Conservation (phyloP, 2,797 vertebrate species). For the Channa striata region DNA sequence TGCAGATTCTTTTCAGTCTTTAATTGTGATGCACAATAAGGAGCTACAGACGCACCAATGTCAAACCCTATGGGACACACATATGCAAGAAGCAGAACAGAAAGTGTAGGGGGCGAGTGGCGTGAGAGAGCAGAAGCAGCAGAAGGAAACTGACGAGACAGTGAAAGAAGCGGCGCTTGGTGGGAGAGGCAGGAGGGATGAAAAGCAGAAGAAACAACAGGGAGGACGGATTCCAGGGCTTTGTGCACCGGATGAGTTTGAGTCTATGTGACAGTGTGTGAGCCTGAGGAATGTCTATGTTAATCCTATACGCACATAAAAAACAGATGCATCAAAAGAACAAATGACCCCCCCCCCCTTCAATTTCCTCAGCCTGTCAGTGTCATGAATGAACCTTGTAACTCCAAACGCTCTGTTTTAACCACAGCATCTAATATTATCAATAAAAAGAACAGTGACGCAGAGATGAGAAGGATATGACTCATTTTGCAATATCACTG, state of each 20-base stretch:
- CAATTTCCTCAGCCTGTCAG: slow-evolving; percentile 29
- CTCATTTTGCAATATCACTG: slow-evolving; percentile 57
- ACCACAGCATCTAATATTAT: slow-evolving; percentile 54
- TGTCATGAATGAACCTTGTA: slow-evolving; percentile 37
- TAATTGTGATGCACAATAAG: background rate
- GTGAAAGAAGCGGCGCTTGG: slow-evolving; percentile 46
- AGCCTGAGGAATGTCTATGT: slow-evolving; percentile 76
- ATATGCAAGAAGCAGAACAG: slow-evolving; percentile 21
- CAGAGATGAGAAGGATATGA: slow-evolving; percentile 63
- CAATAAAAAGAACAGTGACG: slow-evolving; percentile 45
- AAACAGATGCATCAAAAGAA: slow-evolving; percentile 53
- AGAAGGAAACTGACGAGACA: slow-evolving; percentile 69
- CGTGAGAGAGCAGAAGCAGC: slow-evolving; percentile 47
- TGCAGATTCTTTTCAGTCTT: background rate
- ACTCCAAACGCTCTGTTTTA: slow-evolving; percentile 39
- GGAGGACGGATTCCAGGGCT: slow-evolving; percentile 72
- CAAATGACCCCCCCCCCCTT: slow-evolving; percentile 31
- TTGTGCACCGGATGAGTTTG: slow-evolving; percentile 72
- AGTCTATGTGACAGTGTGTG: slow-evolving; percentile 75
- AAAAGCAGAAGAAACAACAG: slow-evolving; percentile 49
- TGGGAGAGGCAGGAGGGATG: slow-evolving; percentile 46
- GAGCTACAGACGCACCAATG: slow-evolving; percentile 32
- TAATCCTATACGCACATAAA: slow-evolving; percentile 64
- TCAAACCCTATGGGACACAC: slow-evolving; percentile 37
- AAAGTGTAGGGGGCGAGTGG: background rate